Evolutionary conservation across 2,888 invertebrate species (phyloP).

Genomic region (Andrena bucephala): DNA sequence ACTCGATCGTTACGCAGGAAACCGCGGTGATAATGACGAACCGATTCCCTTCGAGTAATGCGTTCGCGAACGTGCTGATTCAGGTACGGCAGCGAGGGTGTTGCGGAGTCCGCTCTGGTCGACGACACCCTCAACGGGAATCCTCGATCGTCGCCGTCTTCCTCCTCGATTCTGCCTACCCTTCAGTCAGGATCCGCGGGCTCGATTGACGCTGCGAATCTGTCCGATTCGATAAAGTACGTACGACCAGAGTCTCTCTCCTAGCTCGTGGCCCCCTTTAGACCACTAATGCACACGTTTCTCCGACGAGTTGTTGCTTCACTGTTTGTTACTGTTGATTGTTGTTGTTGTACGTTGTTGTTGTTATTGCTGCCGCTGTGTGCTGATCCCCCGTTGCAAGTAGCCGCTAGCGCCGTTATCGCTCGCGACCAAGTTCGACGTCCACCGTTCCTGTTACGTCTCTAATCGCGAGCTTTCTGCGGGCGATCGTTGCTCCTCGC

Average conservation of each 20-base stretch:
- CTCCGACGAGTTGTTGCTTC: constrained; percentile 35
- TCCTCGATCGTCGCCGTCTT: constrained; percentile 74
- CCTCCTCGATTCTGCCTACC: constrained; percentile 73
- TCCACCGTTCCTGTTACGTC: background rate
- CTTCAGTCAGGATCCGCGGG: constrained; percentile 74
- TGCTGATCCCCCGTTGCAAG: constrained; percentile 8
- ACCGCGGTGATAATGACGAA: constrained; percentile 20
- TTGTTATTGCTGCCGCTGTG: constrained; percentile 12
- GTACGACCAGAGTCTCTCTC: constrained; percentile 70
- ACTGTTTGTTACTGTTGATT: constrained; percentile 29
- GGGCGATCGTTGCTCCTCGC: constrained; percentile 39
- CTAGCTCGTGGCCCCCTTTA: constrained; percentile 35
- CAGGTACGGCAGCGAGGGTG: constrained; percentile 83
- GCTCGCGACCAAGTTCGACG: background rate
- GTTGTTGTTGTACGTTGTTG: constrained; percentile 15
- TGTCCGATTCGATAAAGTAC: constrained; percentile 77
- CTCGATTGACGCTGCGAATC: constrained; percentile 72
- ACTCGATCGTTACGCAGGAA: constrained; percentile 2
- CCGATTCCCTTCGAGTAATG: constrained; percentile 55
- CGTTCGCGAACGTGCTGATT: constrained; percentile 71
- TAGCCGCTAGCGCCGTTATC: background rate
- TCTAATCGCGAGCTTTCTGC: constrained; percentile 42
- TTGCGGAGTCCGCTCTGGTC: constrained; percentile 82
- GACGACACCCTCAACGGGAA: constrained; percentile 84
- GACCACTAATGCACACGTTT: constrained; percentile 35